Evolutionary conservation across 1,140 invertebrate species (phyloP).

Genomic region (Pogonognathellus flavescens): DNA sequence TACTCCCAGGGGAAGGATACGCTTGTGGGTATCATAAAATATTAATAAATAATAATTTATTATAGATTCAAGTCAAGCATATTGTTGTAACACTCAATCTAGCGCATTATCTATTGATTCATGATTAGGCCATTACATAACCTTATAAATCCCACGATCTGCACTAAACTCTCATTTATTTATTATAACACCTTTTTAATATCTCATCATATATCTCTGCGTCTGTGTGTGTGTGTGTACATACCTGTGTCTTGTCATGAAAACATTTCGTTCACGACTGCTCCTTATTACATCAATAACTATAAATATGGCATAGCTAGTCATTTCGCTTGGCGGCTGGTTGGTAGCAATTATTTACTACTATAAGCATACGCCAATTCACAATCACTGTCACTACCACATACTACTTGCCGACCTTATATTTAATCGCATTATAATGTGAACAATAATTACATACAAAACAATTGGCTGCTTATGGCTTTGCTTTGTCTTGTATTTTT

Average conservation of each 20-base stretch:
- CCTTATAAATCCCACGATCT: slow-evolving; percentile 44
- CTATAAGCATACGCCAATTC: neutral
- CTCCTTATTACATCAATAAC: neutral
- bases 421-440: slow-evolving; percentile 41
- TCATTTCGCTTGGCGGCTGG: neutral
- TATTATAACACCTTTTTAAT: slow-evolving; percentile 46
- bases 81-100: neutral
- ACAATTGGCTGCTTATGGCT: slow-evolving; percentile 21
- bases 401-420: slow-evolving; percentile 29
- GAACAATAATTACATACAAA: slow-evolving; percentile 40
- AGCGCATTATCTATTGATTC: slow-evolving; percentile 28
- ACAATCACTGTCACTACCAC: neutral
- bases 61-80: slow-evolving; percentile 33
- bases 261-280: neutral
- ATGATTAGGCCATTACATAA: slow-evolving; percentile 28
- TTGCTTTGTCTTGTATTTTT: neutral
- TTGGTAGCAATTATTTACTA: slow-evolving; percentile 6
- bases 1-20: slow-evolving; percentile 13
- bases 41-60: slow-evolving; percentile 45
- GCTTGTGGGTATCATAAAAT: slow-evolving; percentile 28
- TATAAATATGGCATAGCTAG: slow-evolving; percentile 27
- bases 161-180: slow-evolving; percentile 38
- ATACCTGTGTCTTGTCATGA: slow-evolving; percentile 1
- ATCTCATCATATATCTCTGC: slow-evolving; percentile 7
- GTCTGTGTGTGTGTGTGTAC: neutral